Evolutionary conservation across 1,140 invertebrate species (phyloP), one percentile per base, ranked within the genome.

Genomic region (Hylaeus anthracinus): DNA sequence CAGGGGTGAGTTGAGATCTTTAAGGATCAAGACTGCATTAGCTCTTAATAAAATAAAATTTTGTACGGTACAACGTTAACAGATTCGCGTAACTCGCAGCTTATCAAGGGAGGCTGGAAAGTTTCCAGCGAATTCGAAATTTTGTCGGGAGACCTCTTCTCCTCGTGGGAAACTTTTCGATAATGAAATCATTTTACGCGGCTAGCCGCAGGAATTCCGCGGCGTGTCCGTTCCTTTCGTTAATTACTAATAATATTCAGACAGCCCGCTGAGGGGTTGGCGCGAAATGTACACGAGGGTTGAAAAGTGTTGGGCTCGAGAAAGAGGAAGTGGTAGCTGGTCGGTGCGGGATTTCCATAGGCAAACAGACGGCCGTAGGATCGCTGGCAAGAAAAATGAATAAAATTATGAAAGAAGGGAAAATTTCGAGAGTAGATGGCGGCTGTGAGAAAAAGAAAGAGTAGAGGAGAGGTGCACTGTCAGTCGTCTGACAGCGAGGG

Each of bases 201-300:
- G 53, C 53, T 65, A 26, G 0, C 9, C 70, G 43, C 60, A 5
- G 10, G 14, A 41, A 73, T 53, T 12, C 10, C 43, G 15, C 37
- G 14, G 12, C 26, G 55, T 55, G 76, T 65, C 76, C 61, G 77
- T 75, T 74, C 72, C 88, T 90, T 87, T 82, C 88, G 89, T 90
- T 93, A 93, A 94, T 94, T 93, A 93, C 91, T 93, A 93, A 93
- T 94, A 93, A 93, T 92, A 94, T 94, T 93, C 93, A 92, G 90
- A 90, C 90, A 86, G 81, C 60, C 41, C 45, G 60, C 5, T n/a
- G 26, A 4, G 56, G 51, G 70, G 43, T 9, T 56, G 66, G 66
- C 45, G 60, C 6, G 72, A 81, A 77, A 78, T 67, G 72, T 82
- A 74, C 77, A 58, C 77, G 73, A 61, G 61, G 81, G 66, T 72